phyloP scores from a whole-genome alignment of 2,113 vertebrate genomes.

The Alosa alosa region DNA sequence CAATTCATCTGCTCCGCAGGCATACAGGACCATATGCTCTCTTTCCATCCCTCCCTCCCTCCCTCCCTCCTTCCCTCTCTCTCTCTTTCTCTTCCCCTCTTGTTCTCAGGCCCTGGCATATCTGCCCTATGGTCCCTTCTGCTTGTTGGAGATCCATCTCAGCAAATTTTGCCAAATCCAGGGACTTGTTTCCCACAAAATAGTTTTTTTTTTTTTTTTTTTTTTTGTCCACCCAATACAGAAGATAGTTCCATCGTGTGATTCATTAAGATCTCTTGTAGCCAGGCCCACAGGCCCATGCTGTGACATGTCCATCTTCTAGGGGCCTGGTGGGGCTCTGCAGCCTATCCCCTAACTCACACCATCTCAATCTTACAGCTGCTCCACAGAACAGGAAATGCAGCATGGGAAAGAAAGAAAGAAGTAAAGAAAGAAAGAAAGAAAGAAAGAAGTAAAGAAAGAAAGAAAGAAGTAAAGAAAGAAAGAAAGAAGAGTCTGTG shows the following conservation, averaged over 20 bases:
- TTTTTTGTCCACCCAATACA: neutral
- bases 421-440: neutral
- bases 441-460: no score
- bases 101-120: neutral
- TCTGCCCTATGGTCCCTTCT: neutral
- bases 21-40: constrained; percentile 36
- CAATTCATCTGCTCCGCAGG: constrained; percentile 41
- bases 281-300: neutral
- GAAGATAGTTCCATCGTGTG: neutral
- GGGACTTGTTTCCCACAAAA: neutral
- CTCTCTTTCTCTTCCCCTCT: constrained; percentile 18
- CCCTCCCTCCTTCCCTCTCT: constrained; percentile 2
- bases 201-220: neutral
- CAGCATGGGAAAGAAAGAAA: neutral
- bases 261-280: neutral
- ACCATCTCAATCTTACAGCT: neutral
- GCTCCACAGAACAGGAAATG: neutral
- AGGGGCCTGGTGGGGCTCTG: neutral
- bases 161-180: neutral
- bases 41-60: constrained; percentile 41
- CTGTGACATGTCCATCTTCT: neutral
- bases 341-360: neutral
- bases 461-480: neutral
- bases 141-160: neutral
- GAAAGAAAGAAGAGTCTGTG: neutral